These are phyloP conservation scores for Ochotona curzoniae DNA, from an alignment of 2,113 vertebrate genomes.

Conservation along the genomic window DNA sequence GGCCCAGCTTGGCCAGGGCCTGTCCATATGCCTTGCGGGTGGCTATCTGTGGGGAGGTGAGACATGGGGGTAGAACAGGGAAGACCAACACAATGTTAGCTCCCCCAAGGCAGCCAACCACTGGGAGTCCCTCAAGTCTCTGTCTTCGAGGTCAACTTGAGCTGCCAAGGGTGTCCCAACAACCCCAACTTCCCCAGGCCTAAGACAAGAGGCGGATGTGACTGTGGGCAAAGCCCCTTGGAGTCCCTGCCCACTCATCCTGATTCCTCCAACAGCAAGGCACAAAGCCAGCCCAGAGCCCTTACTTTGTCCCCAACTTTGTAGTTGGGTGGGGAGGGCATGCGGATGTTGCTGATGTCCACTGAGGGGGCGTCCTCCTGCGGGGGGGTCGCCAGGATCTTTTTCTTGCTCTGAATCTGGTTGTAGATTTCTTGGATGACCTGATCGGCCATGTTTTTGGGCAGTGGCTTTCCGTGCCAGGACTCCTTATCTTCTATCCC, in stretches of 20 bases:
- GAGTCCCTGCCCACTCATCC: background rate
- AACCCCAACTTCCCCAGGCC: background rate
- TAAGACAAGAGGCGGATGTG: background rate
- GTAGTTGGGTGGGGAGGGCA: slow-evolving; percentile 93
- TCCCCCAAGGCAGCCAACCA: background rate
- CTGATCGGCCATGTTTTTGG: slow-evolving; percentile 95
- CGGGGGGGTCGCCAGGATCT: slow-evolving; percentile 91
- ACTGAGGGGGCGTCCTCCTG: slow-evolving; percentile 92
- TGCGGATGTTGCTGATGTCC: slow-evolving; percentile 92
- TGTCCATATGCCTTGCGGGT: slow-evolving; percentile 95
- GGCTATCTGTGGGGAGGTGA: slow-evolving; percentile 87
- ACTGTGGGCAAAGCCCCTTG: background rate
- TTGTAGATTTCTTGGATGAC: slow-evolving; percentile 92
- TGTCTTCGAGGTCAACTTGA: background rate
- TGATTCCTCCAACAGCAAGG: background rate
- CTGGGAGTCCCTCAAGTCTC: background rate
- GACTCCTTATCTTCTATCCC: slow-evolving; percentile 95
- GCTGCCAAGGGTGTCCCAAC: background rate
- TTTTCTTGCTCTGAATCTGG: slow-evolving; percentile 93
- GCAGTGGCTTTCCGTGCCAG: slow-evolving; percentile 96
- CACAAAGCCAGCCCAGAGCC: background rate
- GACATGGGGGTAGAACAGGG: background rate
- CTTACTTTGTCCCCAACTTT: slow-evolving; percentile 96
- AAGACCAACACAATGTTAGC: background rate
- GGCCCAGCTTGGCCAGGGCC: slow-evolving; percentile 93